These are phyloP conservation scores for Nemoura dubitans DNA, from an alignment of 2,888 invertebrate genomes.

Conservation along the genomic window DNA sequence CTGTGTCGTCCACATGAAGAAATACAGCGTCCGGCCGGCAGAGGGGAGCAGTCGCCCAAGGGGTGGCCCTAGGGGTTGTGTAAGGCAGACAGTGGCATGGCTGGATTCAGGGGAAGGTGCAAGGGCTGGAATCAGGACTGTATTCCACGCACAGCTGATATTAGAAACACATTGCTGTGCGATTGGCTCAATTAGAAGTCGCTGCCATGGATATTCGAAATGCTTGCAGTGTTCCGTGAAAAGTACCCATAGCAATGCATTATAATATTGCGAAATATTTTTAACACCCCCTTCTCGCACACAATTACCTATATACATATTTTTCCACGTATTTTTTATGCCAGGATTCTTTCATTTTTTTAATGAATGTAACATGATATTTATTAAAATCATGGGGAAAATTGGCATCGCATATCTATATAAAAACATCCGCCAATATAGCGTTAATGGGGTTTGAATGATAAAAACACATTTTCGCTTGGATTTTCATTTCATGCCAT, in stretches of 20 bases:
- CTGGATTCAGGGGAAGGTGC: too few species aligned
- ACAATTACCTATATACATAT: background rate
- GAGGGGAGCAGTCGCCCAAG: too few species aligned
- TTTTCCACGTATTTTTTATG: background rate
- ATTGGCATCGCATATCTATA: background rate
- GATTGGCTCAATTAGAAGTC: background rate
- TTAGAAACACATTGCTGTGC: background rate
- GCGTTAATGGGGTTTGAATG: too few species aligned
- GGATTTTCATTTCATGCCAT: background rate
- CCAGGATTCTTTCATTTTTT: too few species aligned
- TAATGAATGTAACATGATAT: background rate
- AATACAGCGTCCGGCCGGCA: background rate
- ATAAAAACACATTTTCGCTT: background rate
- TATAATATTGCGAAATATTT: too few species aligned
- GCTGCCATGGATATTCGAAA: background rate
- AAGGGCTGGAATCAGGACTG: too few species aligned
- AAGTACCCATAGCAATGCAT: background rate
- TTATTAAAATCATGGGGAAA: background rate
- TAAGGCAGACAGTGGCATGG: too few species aligned
- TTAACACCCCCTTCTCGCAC: background rate
- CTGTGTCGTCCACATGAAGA: background rate
- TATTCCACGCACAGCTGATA: too few species aligned
- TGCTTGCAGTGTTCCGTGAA: background rate
- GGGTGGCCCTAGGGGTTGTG: too few species aligned
- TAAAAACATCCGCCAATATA: too few species aligned